These are phyloP conservation scores for Amiota communis DNA, from an alignment of 2,888 invertebrate genomes.

Conservation along the genomic window DNA sequence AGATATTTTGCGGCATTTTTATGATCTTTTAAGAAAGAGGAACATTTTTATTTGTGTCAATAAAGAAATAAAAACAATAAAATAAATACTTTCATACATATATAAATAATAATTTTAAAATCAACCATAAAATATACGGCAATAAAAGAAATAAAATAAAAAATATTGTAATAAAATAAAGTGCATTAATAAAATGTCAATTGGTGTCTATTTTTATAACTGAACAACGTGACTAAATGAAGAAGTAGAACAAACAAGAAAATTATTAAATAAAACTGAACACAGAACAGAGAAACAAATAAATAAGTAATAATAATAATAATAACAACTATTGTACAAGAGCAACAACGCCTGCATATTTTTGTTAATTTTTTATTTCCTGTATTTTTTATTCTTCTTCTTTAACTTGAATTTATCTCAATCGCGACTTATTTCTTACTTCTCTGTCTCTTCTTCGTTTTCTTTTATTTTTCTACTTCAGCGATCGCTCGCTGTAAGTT, in stretches of 20 bases:
- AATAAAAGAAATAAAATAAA: background rate
- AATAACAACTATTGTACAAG: slow-evolving; percentile 39
- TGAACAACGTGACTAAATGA: background rate
- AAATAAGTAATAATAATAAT: slow-evolving; percentile 36
- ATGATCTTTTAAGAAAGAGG: too few relatives aligned
- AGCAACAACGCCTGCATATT: slow-evolving; percentile 50
- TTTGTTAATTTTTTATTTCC: slow-evolving; percentile 60
- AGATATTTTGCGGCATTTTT: too few relatives aligned
- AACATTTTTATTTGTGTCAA: too few relatives aligned
- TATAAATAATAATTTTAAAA: too few relatives aligned
- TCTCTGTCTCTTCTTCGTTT: background rate
- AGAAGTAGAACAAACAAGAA: background rate
- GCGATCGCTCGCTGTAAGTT: too few relatives aligned
- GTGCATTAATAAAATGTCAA: slow-evolving; percentile 39
- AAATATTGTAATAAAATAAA: slow-evolving; percentile 16
- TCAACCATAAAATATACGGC: background rate
- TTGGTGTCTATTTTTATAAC: slow-evolving; percentile 31
- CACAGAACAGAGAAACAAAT: background rate
- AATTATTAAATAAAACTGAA: background rate
- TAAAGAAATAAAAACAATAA: too few relatives aligned
- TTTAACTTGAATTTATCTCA: background rate
- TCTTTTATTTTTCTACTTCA: background rate
- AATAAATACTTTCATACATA: too few relatives aligned
- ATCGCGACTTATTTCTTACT: background rate
- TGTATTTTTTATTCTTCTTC: slow-evolving; percentile 44